Evolutionary conservation across 2,113 vertebrate species (phyloP).

Genomic region (Chaenocephalus aceratus): DNA sequence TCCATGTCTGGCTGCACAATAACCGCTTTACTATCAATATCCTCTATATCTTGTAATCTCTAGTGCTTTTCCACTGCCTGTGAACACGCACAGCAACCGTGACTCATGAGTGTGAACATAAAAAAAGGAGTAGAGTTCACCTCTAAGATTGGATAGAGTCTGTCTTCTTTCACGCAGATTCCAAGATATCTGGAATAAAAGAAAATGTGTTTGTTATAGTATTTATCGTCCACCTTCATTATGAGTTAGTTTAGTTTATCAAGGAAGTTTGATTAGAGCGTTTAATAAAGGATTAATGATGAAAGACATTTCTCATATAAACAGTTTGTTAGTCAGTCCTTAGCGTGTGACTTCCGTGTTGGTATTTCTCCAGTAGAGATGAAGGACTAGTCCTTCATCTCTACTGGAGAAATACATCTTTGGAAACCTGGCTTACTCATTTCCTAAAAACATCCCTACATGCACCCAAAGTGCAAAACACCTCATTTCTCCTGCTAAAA

Average conservation of each 20-base stretch:
- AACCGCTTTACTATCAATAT: slow-evolving; percentile 10
- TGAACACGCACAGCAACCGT: not conserved
- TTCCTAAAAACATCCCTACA: not conserved
- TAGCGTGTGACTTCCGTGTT: not conserved
- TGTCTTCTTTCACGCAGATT: slow-evolving; percentile 91
- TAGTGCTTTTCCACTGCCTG: slow-evolving; percentile 13
- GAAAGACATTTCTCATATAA: not conserved
- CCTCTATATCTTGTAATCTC: slow-evolving; percentile 9
- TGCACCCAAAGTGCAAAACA: too few species aligned
- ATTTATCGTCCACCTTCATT: not conserved
- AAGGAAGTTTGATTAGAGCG: not conserved
- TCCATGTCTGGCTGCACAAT: not conserved
- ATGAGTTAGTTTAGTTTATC: not conserved
- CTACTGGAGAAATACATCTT: not conserved
- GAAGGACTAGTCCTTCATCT: not conserved
- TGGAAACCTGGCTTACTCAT: not conserved
- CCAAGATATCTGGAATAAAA: slow-evolving; percentile 87
- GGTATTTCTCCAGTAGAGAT: too few species aligned
- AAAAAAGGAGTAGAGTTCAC: slow-evolving; percentile 71
- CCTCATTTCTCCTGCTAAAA: too few species aligned
- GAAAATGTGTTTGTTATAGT: not conserved
- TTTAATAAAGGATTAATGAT: not conserved
- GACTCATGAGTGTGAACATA: slow-evolving; percentile 24
- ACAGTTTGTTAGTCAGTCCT: not conserved
- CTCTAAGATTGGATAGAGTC: slow-evolving; percentile 91